Evolutionary conservation across 2,797 vertebrate species (phyloP).

Genomic region (Enteromius anoplus): DNA sequence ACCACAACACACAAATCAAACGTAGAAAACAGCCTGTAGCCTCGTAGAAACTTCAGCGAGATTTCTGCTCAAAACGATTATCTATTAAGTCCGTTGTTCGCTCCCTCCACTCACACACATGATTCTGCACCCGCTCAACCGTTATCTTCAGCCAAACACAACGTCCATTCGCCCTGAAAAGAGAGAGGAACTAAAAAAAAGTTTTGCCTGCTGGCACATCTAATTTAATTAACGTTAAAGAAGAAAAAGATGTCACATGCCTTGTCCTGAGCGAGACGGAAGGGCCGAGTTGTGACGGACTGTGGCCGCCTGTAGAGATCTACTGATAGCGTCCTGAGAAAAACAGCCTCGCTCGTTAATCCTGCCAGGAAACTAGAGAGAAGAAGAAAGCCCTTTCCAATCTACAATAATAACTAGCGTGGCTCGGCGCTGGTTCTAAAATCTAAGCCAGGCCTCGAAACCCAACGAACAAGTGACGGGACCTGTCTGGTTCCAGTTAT

Average conservation of each 20-base stretch:
- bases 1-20: neutral
- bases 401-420: slow-evolving; percentile 76
- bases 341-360: slow-evolving; percentile 66
- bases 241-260: slow-evolving; percentile 28
- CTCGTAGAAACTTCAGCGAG: neutral
- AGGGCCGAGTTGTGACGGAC: slow-evolving; percentile 33
- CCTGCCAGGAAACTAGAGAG: slow-evolving; percentile 76
- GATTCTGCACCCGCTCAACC: slow-evolving; percentile 13
- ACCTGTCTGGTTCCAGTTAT: slow-evolving; percentile 57
- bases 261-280: slow-evolving; percentile 4
- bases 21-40: slow-evolving; percentile 1
- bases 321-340: slow-evolving; percentile 55
- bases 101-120: neutral
- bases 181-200: slow-evolving; percentile 5
- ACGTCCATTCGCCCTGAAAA: slow-evolving; percentile 34
- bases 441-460: slow-evolving; percentile 45
- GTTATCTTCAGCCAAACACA: slow-evolving; percentile 46
- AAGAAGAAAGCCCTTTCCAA: slow-evolving; percentile 74
- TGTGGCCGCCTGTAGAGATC: slow-evolving; percentile 55
- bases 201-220: slow-evolving; percentile 31
- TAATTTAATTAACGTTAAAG: slow-evolving; percentile 48
- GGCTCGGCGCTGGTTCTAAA: slow-evolving; percentile 29
- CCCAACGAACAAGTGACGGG: slow-evolving; percentile 39
- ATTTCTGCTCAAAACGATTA: neutral
- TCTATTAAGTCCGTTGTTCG: slow-evolving; percentile 30